Evolutionary conservation across 2,888 invertebrate genomes (phyloP).

Genomic region (Thera obeliscata): DNA sequence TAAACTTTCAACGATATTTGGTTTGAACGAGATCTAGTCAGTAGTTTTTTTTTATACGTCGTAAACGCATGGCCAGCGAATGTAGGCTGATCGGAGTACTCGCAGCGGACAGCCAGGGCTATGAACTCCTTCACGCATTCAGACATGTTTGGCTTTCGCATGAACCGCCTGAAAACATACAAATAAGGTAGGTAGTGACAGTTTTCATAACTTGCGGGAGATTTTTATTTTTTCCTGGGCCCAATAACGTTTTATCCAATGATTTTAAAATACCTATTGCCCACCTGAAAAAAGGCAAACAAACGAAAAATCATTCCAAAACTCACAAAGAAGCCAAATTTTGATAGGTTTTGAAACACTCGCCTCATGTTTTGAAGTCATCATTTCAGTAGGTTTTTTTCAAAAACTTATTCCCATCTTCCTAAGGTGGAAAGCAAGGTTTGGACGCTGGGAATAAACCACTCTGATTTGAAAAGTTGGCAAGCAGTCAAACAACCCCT

Average conservation of each 20-base stretch:
- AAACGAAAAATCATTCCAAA: not conserved
- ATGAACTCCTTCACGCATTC: constrained; percentile 92
- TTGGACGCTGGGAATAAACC: too few relatives aligned
- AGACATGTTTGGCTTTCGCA: constrained; percentile 90
- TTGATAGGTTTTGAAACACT: constrained; percentile 2
- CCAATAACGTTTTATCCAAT: too few relatives aligned
- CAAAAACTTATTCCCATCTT: too few relatives aligned
- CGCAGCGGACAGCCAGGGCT: constrained; percentile 90
- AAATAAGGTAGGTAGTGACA: not conserved
- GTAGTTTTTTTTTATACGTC: too few relatives aligned
- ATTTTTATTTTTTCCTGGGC: too few relatives aligned
- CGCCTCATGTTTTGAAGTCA: constrained; percentile 26
- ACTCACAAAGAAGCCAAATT: not conserved
- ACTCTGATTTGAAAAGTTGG: too few relatives aligned
- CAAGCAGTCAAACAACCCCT: too few relatives aligned
- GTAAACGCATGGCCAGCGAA: constrained; percentile 94
- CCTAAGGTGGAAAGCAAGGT: too few relatives aligned
- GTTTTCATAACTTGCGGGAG: not conserved
- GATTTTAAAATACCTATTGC: too few relatives aligned
- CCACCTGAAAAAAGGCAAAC: not conserved
- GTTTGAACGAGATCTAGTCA: too few relatives aligned
- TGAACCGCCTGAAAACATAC: constrained; percentile 84
- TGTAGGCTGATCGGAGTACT: constrained; percentile 91
- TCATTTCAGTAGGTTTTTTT: constrained; percentile 7
- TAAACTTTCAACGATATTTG: too few relatives aligned